phyloP scores from a whole-genome alignment of 2,113 vertebrate genomes.

The Prietella phreatophila region DNA sequence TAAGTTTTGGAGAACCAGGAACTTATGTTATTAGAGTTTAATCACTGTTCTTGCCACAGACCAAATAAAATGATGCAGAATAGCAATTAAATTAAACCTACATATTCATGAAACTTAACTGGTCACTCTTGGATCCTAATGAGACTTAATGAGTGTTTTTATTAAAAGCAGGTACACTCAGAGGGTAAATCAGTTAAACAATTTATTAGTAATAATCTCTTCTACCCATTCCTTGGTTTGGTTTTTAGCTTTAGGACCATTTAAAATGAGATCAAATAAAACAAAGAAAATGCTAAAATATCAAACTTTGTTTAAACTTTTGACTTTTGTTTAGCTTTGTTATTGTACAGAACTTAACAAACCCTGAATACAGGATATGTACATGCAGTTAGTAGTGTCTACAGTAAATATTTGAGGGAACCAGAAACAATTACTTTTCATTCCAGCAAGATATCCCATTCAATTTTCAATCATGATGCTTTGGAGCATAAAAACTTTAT shows the following conservation, averaged over 20 bases:
- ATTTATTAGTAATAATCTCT: no score
- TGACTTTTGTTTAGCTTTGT: not conserved
- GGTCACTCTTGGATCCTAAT: not conserved
- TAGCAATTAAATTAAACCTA: not conserved
- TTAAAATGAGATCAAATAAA: not conserved
- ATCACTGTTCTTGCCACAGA: not conserved
- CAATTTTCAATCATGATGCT: no score
- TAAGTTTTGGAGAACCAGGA: not conserved
- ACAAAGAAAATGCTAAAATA: not conserved
- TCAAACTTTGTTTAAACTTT: not conserved
- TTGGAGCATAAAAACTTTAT: slow-evolving; percentile 27
- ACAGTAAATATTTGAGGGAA: not conserved
- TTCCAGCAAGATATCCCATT: slow-evolving; percentile 11
- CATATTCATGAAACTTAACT: not conserved
- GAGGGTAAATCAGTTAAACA: not conserved
- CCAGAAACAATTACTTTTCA: not conserved
- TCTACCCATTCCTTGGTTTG: not conserved
- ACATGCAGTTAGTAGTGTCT: not conserved
- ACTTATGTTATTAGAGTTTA: not conserved
- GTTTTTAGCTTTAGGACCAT: not conserved
- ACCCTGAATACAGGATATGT: not conserved
- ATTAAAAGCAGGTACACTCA: not conserved
- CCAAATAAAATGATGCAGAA: not conserved
- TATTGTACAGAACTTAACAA: not conserved
- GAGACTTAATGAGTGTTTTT: not conserved